Evolutionary conservation across 1,140 invertebrate species (phyloP), one percentile per base, ranked within the genome.

Genomic region (Tribolium castaneum): DNA sequence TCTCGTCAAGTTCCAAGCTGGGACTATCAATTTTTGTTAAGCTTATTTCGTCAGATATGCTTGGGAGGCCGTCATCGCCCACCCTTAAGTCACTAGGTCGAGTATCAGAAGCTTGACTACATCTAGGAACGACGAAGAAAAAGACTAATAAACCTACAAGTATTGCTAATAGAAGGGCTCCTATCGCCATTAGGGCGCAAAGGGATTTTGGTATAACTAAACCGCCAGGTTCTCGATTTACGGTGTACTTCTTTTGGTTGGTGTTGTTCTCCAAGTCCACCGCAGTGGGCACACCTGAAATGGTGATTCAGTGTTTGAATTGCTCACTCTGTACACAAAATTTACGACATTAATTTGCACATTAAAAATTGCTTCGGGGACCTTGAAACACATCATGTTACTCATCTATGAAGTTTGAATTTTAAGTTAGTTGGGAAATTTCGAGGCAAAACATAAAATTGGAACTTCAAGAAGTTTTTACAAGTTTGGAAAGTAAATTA

Each of bases 201-300:
- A 82, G 56, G 6, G 84, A 75, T 79, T 81, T 85, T 1, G 86
- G 81, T 71, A 86, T 83, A 0, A 83, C 75, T 22, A 86, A 30
- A 50, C 78, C 73, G 12, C 73, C 75, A 50, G 80, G 83, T 30
- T 30, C 16, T 25, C 75, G 76, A 59, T 85, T 86, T n/a, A 86
- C 81, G 6, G 83, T 86, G 80, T 86, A 86, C 75, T 86, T 86
- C 70, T 84, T 86, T 62, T 83, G 81, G 66, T 83, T 81, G 39
- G 62, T 79, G 76, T 84, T 84, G 77, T 84, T 85, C 76, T 85
- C 84, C 9, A 85, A 62, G 13, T 85, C 84, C 77, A 50, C 81
- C 14, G 81, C 70, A n/a, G 83, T 83, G 49, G 84, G 84, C 4
- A 86, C 84, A 81, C 84, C 85, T 86, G 51, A 52, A 52, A 13